Conservation (phyloP, 2,113 vertebrate genomes). For the Oriolus oriolus region DNA sequence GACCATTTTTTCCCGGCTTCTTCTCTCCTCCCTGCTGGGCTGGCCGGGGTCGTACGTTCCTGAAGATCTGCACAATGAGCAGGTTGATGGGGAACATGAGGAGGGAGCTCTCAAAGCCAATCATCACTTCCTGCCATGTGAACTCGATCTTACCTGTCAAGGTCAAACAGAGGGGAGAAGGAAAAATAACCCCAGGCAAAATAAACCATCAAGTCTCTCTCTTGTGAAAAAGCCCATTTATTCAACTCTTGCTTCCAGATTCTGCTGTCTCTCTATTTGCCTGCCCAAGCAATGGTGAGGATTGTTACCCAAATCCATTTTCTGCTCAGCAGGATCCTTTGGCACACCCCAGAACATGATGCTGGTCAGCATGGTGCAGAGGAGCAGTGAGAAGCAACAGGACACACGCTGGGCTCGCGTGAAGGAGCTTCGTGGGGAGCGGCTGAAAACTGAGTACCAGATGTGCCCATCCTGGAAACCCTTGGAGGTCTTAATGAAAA, state of each 20-base stretch:
- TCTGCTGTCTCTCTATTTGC: background rate
- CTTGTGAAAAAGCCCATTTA: background rate
- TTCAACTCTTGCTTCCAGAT: background rate
- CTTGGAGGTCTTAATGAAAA: constrained; percentile 88
- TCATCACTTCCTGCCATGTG: constrained; percentile 95
- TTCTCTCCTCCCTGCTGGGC: constrained; percentile 31
- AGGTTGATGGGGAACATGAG: constrained; percentile 97
- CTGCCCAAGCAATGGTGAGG: background rate
- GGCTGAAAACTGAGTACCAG: constrained; percentile 90
- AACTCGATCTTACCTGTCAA: constrained; percentile 87
- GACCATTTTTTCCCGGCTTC: constrained; percentile 68
- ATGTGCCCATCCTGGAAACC: constrained; percentile 91
- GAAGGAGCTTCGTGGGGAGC: constrained; percentile 86
- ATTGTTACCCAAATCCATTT: constrained; percentile 90
- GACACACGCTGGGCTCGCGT: constrained; percentile 89
- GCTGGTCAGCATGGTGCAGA: constrained; percentile 95
- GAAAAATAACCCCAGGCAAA: background rate
- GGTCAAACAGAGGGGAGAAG: background rate
- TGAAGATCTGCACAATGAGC: constrained; percentile 93
- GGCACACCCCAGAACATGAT: constrained; percentile 97
- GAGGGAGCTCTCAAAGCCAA: constrained; percentile 91
- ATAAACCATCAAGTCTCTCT: background rate
- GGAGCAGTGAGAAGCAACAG: constrained; percentile 91
- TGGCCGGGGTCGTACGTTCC: constrained; percentile 73
- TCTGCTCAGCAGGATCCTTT: constrained; percentile 90